These are phyloP conservation scores for Crossocerus cetratus DNA, from an alignment of 2,888 invertebrate genomes.

Conservation along the genomic window DNA sequence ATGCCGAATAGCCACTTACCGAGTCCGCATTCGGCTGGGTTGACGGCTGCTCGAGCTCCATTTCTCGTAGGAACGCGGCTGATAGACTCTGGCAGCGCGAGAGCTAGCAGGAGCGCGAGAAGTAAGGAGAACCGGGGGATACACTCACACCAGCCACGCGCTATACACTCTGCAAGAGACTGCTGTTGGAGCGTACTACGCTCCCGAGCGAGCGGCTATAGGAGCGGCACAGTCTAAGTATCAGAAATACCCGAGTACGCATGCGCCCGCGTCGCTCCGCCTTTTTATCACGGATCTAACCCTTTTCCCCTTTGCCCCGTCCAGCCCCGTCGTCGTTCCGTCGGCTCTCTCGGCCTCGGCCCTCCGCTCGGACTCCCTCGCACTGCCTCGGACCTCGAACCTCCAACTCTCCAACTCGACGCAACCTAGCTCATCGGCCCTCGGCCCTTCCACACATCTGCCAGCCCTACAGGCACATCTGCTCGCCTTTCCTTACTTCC, in stretches of 20 bases:
- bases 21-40: slow-evolving; percentile 64
- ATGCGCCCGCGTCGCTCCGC: slow-evolving; percentile 76
- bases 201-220: slow-evolving; percentile 55
- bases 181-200: slow-evolving; percentile 40
- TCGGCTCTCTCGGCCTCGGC: background rate
- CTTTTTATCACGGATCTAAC: slow-evolving; percentile 37
- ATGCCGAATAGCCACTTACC: slow-evolving; percentile 65
- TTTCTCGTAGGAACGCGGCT: slow-evolving; percentile 64
- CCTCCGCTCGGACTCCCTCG: slow-evolving; percentile 28
- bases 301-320: slow-evolving; percentile 18
- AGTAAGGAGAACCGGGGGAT: slow-evolving; percentile 46
- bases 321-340: background rate
- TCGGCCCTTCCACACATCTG: no score
- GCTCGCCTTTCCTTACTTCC: no score
- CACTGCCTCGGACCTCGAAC: slow-evolving; percentile 11
- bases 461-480: no score
- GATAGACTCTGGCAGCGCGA: slow-evolving; percentile 64
- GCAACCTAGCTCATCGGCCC: no score
- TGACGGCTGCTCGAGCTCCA: slow-evolving; percentile 71
- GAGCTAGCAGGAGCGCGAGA: slow-evolving; percentile 47
- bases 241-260: slow-evolving; percentile 80
- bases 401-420: no score
- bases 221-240: slow-evolving; percentile 79
- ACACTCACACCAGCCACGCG: slow-evolving; percentile 46
- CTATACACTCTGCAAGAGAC: slow-evolving; percentile 49